Conservation (phyloP, 2,797 vertebrate species). For the Aselliscus stoliczkanus region DNA sequence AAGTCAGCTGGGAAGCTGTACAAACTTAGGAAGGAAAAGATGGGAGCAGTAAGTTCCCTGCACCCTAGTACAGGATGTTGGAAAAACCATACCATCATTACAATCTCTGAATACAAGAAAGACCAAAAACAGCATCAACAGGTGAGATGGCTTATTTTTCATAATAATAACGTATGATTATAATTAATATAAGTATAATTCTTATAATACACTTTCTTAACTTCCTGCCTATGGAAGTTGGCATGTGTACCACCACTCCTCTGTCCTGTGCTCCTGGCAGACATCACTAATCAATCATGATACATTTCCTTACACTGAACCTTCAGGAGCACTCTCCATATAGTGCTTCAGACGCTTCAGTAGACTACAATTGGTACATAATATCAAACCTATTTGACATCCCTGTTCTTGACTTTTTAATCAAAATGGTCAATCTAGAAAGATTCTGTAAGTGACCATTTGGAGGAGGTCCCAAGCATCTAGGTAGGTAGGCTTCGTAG, state of each 20-base stretch:
- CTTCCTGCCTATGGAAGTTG: not conserved
- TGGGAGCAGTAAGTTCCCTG: not conserved
- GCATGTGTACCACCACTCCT: too few species aligned
- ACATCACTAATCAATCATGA: conserved; percentile 16
- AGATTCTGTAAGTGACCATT: not conserved
- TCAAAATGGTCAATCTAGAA: not conserved
- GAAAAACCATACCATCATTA: not conserved
- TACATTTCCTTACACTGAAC: not conserved
- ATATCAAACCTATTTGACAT: not conserved
- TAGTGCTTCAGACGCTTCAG: not conserved
- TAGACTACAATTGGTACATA: not conserved
- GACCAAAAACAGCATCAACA: not conserved
- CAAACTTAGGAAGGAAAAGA: not conserved
- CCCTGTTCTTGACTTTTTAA: not conserved
- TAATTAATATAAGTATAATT: not conserved
- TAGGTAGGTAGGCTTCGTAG: not conserved
- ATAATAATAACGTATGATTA: not conserved
- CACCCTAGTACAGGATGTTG: not conserved
- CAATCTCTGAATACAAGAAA: not conserved
- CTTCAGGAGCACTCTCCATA: not conserved
- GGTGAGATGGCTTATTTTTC: not conserved
- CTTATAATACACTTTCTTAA: not conserved
- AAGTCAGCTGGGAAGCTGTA: not conserved
- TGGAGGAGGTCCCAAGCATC: not conserved
- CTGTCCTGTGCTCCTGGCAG: not conserved